These are phyloP conservation scores for cat (Felis catus) DNA, from an alignment of 2,113 vertebrate genomes.

Conservation along the genomic window F.catus_Fca126_mat1.0 CM031414.1:56601501-56602000, in stretches of 20 bases:
- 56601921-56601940: not conserved
- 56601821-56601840: not conserved
- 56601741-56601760: not conserved
- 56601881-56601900: not conserved
- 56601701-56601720: not conserved
- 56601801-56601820: not conserved
- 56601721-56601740: not conserved
- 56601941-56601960: not conserved
- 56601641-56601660: not conserved
- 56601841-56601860: not conserved
- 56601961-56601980: not conserved
- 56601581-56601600: not conserved
- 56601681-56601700: not conserved
- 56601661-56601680: not conserved
- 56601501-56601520: not conserved
- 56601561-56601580: not conserved
- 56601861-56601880: not conserved
- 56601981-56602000: not conserved
- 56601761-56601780: not conserved
- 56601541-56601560: not conserved
- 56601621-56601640: not conserved
- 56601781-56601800: not conserved
- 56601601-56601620: not conserved
- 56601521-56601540: not conserved
- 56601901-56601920: not conserved